A percentile compares a stretch with the other conserved stretches of the same genome.
These are phyloP conservation scores for Anarsia innoxiella DNA, from an alignment of 2,888 invertebrate genomes.

Conservation along the genomic window DNA sequence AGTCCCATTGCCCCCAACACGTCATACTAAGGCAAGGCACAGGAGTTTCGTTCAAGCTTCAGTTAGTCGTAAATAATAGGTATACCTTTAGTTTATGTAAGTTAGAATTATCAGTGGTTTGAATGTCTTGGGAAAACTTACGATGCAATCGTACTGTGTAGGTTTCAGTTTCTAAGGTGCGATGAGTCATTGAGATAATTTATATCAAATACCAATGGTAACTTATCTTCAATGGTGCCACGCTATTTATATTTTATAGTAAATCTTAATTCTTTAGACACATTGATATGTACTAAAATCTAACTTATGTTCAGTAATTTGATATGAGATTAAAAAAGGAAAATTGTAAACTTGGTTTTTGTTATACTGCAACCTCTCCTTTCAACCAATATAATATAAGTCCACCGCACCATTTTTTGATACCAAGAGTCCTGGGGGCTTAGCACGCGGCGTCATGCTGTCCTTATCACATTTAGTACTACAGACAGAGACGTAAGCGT, in stretches of 20 bases:
- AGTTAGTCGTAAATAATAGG: slow-evolving; percentile 26
- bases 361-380: too few relatives aligned
- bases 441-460: too few relatives aligned
- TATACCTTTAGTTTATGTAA: slow-evolving; percentile 41
- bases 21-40: too few relatives aligned
- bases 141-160: slow-evolving; percentile 58
- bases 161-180: slow-evolving; percentile 34
- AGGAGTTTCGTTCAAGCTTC: too few relatives aligned
- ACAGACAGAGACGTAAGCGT: too few relatives aligned
- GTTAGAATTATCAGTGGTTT: slow-evolving; percentile 47
- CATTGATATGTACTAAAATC: slow-evolving; percentile 51
- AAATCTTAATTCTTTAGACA: slow-evolving; percentile 52
- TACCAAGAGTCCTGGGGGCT: too few relatives aligned
- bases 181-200: slow-evolving; percentile 47
- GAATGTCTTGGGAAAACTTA: slow-evolving; percentile 38
- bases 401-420: too few relatives aligned
- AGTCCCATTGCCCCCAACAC: too few relatives aligned
- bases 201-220: slow-evolving; percentile 38
- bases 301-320: slow-evolving; percentile 71
- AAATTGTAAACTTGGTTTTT: too few relatives aligned
- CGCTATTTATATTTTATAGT: slow-evolving; percentile 62
- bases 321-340: slow-evolving; percentile 69
- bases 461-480: too few relatives aligned
- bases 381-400: too few relatives aligned
- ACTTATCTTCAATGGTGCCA: slow-evolving; percentile 57